These are phyloP conservation scores for Fissipunctia ypsillon DNA, from an alignment of 2,888 invertebrate species.

Conservation along the genomic window DNA sequence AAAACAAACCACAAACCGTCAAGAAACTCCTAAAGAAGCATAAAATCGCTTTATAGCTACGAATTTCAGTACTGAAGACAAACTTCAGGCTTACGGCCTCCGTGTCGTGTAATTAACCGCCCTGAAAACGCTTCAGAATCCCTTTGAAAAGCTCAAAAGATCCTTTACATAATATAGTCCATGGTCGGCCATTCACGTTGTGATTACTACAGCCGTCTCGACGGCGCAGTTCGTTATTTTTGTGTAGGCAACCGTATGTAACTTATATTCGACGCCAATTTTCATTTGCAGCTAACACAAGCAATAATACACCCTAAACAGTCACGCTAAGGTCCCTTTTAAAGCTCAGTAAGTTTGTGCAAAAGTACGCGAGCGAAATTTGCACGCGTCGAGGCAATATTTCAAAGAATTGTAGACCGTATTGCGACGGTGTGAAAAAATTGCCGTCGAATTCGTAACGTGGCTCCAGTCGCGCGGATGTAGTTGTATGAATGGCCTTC, in stretches of 20 bases:
- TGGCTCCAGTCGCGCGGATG: slow-evolving; percentile 58
- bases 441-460: slow-evolving; percentile 63
- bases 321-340: slow-evolving; percentile 52
- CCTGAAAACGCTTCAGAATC: slow-evolving; percentile 80
- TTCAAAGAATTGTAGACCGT: slow-evolving; percentile 75
- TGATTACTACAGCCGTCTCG: slow-evolving; percentile 84
- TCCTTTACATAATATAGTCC: slow-evolving; percentile 86
- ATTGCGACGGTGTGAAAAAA: slow-evolving; percentile 73
- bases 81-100: slow-evolving; percentile 74
- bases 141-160: slow-evolving; percentile 86
- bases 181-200: slow-evolving; percentile 83
- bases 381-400: slow-evolving; percentile 75
- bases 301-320: slow-evolving; percentile 67
- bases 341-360: slow-evolving; percentile 52
- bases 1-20: slow-evolving; percentile 67
- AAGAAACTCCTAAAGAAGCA: slow-evolving; percentile 70
- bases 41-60: slow-evolving; percentile 72
- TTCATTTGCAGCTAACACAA: slow-evolving; percentile 66
- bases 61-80: slow-evolving; percentile 73
- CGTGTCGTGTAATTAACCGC: slow-evolving; percentile 84
- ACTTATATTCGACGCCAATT: slow-evolving; percentile 76
- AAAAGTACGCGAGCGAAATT: slow-evolving; percentile 64
- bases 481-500: slow-evolving; percentile 66
- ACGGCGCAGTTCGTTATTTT: slow-evolving; percentile 88
- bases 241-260: slow-evolving; percentile 89